phyloP scores from a whole-genome alignment of 2,113 vertebrate species.

The Caranx ignobilis region DNA sequence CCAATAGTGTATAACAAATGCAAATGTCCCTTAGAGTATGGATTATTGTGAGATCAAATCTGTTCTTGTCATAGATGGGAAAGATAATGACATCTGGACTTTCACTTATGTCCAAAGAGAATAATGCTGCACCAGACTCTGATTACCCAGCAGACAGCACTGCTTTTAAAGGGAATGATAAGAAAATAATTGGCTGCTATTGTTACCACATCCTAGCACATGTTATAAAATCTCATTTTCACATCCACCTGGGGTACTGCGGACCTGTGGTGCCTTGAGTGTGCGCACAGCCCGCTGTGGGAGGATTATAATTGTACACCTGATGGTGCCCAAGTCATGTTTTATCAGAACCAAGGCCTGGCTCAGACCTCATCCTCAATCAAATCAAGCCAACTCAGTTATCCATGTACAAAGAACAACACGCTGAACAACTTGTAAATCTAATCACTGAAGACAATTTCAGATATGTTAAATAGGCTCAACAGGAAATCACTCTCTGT shows the following conservation, averaged over 20 bases:
- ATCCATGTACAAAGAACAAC: neutral
- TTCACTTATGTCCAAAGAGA: neutral
- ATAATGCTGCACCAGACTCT: neutral
- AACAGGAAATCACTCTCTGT: neutral
- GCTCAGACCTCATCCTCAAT: neutral
- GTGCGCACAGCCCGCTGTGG: no score
- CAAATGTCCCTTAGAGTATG: neutral
- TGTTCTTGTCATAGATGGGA: neutral
- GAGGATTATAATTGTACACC: no score
- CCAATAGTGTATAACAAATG: neutral
- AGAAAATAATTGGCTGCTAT: neutral
- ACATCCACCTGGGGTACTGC: no score
- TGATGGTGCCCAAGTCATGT: no score
- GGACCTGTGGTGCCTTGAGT: no score
- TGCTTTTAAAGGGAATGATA: neutral
- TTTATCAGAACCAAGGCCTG: no score
- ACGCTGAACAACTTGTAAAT: neutral
- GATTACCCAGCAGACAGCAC: neutral
- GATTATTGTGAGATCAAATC: neutral
- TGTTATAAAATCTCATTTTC: neutral
- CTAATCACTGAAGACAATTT: neutral
- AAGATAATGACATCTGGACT: neutral
- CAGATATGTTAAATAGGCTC: neutral
- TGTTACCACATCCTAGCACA: neutral
- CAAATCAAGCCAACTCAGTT: neutral